phyloP scores from a whole-genome alignment of 2,888 invertebrate species.

The Sepioteuthis lessoniana region DNA sequence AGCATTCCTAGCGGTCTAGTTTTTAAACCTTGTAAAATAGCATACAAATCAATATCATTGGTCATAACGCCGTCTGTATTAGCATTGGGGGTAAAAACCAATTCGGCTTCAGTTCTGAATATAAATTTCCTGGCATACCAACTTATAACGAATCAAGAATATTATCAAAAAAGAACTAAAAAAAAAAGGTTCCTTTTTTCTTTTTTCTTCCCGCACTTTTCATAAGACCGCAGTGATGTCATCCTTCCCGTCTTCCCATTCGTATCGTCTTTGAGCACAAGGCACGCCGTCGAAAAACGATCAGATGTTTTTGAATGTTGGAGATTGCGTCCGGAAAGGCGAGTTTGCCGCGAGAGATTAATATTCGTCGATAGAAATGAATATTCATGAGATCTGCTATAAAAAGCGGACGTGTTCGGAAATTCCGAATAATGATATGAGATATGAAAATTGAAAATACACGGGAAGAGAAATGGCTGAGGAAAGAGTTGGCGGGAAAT shows the following conservation, averaged over 20 bases:
- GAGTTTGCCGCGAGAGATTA: not conserved
- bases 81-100: no score
- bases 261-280: not conserved
- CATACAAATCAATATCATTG: no score
- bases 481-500: not conserved
- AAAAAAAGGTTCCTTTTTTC: no score
- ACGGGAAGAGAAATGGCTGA: not conserved
- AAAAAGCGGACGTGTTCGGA: not conserved
- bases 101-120: no score
- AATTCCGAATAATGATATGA: not conserved
- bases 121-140: no score
- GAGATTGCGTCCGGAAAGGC: conserved; percentile 33
- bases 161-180: no score
- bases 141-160: no score
- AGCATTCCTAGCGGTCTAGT: no score
- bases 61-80: no score
- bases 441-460: conserved; percentile 33
- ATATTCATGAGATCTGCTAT: conserved; percentile 33
- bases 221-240: not conserved
- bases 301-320: not conserved
- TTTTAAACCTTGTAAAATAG: no score
- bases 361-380: not conserved
- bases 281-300: not conserved
- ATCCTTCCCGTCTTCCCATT: not conserved
- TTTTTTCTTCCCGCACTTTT: not conserved